These are phyloP conservation scores for Chirona hameri DNA, from an alignment of 2,888 invertebrate species.

Conservation along the genomic window DNA sequence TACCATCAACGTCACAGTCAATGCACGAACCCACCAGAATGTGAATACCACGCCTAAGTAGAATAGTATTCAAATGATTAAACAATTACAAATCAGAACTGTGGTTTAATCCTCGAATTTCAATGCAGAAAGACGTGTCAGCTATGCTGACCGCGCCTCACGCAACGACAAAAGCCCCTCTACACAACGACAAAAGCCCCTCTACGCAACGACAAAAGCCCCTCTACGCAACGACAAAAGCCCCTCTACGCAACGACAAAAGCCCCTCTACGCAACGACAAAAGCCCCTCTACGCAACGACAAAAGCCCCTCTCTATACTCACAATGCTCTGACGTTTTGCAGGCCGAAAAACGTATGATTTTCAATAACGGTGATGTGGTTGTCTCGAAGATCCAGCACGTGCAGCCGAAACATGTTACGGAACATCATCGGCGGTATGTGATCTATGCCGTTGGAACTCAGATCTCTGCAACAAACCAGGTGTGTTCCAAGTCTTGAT, in stretches of 20 bases:
- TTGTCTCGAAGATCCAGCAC: slow-evolving; percentile 74
- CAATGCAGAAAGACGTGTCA: too few species aligned
- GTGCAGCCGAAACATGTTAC: slow-evolving; percentile 43
- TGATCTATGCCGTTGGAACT: slow-evolving; percentile 44
- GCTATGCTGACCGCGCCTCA: too few species aligned
- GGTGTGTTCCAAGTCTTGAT: background rate
- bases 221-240: background rate
- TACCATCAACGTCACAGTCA: too few species aligned
- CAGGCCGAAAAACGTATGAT: slow-evolving; percentile 70
- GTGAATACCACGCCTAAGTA: too few species aligned
- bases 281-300: background rate
- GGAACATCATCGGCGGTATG: slow-evolving; percentile 43
- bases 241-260: background rate
- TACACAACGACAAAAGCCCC: background rate
- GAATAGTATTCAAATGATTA: too few species aligned
- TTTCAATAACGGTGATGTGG: slow-evolving; percentile 62
- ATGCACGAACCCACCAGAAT: too few species aligned
- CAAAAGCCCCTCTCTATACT: slow-evolving; percentile 23
- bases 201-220: background rate
- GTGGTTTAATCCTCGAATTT: too few species aligned
- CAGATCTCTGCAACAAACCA: slow-evolving; percentile 43
- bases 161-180: background rate
- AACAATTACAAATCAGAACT: too few species aligned
- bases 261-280: background rate
- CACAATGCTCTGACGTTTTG: slow-evolving; percentile 65